These are phyloP conservation scores for Pegoplata infirma DNA, from an alignment of 2,888 invertebrate species.

Conservation along the genomic window DNA sequence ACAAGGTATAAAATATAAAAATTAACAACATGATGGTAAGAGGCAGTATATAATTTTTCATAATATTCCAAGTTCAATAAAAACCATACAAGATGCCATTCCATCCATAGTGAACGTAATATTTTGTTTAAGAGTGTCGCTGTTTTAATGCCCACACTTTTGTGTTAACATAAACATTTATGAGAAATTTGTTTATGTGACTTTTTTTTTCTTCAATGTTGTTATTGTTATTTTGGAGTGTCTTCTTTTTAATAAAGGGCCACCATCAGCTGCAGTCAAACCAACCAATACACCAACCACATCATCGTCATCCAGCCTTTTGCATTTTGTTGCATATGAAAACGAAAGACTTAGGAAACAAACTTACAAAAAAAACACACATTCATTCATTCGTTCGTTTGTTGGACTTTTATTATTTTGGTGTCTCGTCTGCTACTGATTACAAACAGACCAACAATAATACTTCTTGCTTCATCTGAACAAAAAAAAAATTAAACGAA, in stretches of 20 bases:
- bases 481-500: conserved; percentile 13
- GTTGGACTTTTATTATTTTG: conserved; percentile 41
- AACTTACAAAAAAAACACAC: conserved; percentile 12
- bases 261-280: not conserved
- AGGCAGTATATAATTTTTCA: conserved; percentile 58
- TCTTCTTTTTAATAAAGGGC: conserved; percentile 1
- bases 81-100: too few species aligned
- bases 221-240: too few species aligned
- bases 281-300: conserved; percentile 29
- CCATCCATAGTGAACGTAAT: conserved; percentile 33
- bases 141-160: conserved; percentile 63
- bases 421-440: conserved; percentile 61
- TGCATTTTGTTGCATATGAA: not conserved
- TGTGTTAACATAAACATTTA: conserved; percentile 63
- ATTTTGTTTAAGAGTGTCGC: conserved; percentile 45
- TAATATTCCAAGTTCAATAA: conserved; percentile 27
- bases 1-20: conserved; percentile 54
- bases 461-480: too few species aligned
- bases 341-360: conserved; percentile 31
- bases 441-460: conserved; percentile 37
- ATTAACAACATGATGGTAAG: conserved; percentile 58
- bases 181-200: conserved; percentile 55
- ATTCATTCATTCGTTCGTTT: conserved; percentile 4
- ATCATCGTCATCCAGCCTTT: conserved; percentile 16
- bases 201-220: too few species aligned